Evolutionary conservation across 2,113 vertebrate genomes (phyloP).

Genomic region (Triplophysa rosa): DNA sequence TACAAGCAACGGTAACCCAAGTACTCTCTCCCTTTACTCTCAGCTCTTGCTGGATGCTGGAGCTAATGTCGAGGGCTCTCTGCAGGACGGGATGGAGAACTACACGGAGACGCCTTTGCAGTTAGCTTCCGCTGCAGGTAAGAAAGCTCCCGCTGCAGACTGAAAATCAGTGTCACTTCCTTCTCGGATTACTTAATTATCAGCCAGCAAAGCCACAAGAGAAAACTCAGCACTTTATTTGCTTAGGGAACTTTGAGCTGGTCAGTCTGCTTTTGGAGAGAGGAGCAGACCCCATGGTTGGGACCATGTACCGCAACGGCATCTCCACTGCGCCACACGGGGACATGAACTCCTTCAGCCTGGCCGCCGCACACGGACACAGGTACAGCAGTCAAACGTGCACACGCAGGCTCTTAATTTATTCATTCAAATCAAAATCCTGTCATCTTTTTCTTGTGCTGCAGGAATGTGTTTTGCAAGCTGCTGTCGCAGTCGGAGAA

Average conservation of each 20-base stretch:
- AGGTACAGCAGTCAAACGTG: constrained; percentile 74
- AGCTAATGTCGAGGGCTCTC: constrained; percentile 94
- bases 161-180: constrained; percentile 49
- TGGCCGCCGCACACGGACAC: constrained; percentile 97
- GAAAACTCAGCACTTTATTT: constrained; percentile 26
- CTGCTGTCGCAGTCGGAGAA: constrained; percentile 92
- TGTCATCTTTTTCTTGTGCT: constrained; percentile 3
- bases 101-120: constrained; percentile 97
- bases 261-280: constrained; percentile 95
- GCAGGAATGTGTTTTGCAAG: constrained; percentile 95
- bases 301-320: constrained; percentile 95
- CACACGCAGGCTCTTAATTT: constrained; percentile 3
- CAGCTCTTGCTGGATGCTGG: constrained; percentile 93
- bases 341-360: constrained; percentile 98
- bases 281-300: constrained; percentile 93
- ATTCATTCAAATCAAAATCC: constrained; percentile 21
- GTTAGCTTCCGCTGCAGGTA: constrained; percentile 94
- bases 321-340: constrained; percentile 93
- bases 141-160: constrained; percentile 44
- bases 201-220: constrained; percentile 1
- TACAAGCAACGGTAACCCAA: too few species aligned
- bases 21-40: constrained; percentile 46
- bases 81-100: constrained; percentile 95
- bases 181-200: constrained; percentile 21
- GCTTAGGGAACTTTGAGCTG: constrained; percentile 94